Base-by-base conservation (phyloP, 2,113 vertebrate species). In the Larimichthys polyactis region DNA sequence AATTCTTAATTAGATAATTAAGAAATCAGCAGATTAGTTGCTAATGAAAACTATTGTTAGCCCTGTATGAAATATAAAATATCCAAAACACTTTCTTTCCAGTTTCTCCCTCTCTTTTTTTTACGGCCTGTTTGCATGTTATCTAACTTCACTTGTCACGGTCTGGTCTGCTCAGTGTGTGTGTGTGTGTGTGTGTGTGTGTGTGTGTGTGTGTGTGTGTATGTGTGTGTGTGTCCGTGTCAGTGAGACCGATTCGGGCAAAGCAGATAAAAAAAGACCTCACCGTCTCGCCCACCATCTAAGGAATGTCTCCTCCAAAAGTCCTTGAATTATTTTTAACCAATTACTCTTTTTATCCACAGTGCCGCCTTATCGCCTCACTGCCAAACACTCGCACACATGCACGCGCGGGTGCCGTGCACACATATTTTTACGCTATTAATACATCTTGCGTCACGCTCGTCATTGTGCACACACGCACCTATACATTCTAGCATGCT, bases 251-350 rank as follows among this genome's bases (percentile, higher is more conserved):
- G 4, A 48, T 62, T 14, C 3, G 27, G 59, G 27, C 44, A 44
- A 44, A 43, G 46, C 74, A 67, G 86, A 90, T 90, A 36, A 83
- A 87, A 83, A 83, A 79, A 19, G 59, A 65, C 57, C 66, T 62
- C 66, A 36, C 16, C 9, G 77, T 71, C 73, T 73, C 44, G 22
- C 58, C 55, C 78, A 44, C 79, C 77, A 75, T 81, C 51, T 75
- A 74, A 46, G 71, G 91, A 93, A 94, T 84, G 90, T 93, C 83
- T 86, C 92, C 92, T 94, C 60, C 75, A 91, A 88, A 91, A 55
- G 73, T 64, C 93, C 92, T 93, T 91, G 87, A 87, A 85, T 90
- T 94, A 92, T 93, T 94, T 94, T 92, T 91, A 90, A 90, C 84
- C 71, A 78, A 82, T 91, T 90, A 59, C 81, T 11, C 68, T 71